These are phyloP conservation scores for Metallyticus violacea DNA, from an alignment of 2,888 invertebrate genomes.

Conservation along the genomic window DNA sequence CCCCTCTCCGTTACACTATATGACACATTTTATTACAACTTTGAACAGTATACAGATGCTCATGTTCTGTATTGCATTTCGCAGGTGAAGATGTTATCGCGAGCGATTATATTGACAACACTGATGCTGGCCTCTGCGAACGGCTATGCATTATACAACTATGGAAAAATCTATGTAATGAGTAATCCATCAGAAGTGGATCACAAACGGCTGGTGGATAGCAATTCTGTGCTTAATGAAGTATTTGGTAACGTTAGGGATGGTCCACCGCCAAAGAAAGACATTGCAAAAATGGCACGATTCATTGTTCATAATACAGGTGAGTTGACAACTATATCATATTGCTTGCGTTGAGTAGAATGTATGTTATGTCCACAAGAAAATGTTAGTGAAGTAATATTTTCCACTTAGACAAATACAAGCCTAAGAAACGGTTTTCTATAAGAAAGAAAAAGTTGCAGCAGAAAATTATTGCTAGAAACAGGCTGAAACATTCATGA, in stretches of 20 bases:
- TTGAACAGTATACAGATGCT: no score
- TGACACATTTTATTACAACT: no score
- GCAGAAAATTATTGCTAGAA: no score
- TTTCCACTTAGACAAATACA: no score
- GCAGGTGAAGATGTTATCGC: not conserved
- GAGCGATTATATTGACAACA: not conserved
- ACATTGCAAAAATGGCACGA: slow-evolving; percentile 68
- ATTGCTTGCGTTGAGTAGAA: no score
- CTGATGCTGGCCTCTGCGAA: not conserved
- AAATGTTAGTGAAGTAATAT: no score
- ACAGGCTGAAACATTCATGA: no score
- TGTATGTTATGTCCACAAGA: no score
- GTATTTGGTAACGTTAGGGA: not conserved
- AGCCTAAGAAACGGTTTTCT: no score
- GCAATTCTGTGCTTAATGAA: not conserved
- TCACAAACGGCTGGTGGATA: not conserved
- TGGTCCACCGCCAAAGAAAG: slow-evolving; percentile 59
- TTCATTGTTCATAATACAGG: slow-evolving; percentile 61
- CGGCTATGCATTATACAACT: not conserved
- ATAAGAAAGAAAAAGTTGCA: no score
- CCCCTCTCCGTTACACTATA: no score
- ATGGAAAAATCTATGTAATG: not conserved
- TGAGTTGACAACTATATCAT: no score
- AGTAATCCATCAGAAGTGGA: not conserved
- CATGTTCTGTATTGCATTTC: not conserved